Percentiles rank a stretch among this genome's conserved stretches.
phyloP scores from a whole-genome alignment of 2,797 vertebrate genomes.

The Chloroceryle amazona region DNA sequence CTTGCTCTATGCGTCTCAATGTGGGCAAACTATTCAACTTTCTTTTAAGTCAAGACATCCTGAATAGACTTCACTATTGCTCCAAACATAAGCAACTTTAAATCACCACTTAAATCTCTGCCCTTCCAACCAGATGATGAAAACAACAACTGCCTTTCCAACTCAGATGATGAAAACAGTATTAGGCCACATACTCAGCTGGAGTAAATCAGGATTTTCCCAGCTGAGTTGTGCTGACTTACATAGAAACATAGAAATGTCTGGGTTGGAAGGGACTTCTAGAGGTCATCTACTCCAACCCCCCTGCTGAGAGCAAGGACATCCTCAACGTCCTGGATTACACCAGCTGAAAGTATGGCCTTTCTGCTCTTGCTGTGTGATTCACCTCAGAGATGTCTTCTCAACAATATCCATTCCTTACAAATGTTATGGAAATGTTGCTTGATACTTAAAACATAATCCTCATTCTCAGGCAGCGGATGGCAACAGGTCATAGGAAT shows the following conservation, averaged over 20 bases:
- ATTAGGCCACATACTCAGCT: neutral
- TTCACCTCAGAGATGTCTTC: neutral
- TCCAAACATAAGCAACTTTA: neutral
- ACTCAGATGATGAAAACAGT: neutral
- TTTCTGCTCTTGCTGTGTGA: neutral
- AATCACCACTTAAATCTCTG: neutral
- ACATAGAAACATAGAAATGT: neutral
- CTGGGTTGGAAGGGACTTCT: too few relatives aligned
- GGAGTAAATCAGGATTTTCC: neutral
- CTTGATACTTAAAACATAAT: neutral
- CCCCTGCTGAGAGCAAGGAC: too few relatives aligned
- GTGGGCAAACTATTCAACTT: neutral
- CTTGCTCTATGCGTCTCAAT: neutral
- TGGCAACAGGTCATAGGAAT: slow-evolving; percentile 31
- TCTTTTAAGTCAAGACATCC: neutral
- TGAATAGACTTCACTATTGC: neutral
- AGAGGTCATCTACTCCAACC: too few relatives aligned
- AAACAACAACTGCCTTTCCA: neutral
- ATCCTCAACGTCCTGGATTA: too few relatives aligned
- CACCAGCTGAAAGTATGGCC: neutral
- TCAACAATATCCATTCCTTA: neutral
- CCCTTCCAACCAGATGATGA: neutral
- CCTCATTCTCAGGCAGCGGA: slow-evolving; percentile 22
- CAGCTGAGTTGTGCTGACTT: neutral
- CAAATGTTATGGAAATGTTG: neutral